These are phyloP conservation scores for Coracias cyanogaster DNA, from an alignment of 2,797 vertebrate species.

Conservation along the genomic window DNA sequence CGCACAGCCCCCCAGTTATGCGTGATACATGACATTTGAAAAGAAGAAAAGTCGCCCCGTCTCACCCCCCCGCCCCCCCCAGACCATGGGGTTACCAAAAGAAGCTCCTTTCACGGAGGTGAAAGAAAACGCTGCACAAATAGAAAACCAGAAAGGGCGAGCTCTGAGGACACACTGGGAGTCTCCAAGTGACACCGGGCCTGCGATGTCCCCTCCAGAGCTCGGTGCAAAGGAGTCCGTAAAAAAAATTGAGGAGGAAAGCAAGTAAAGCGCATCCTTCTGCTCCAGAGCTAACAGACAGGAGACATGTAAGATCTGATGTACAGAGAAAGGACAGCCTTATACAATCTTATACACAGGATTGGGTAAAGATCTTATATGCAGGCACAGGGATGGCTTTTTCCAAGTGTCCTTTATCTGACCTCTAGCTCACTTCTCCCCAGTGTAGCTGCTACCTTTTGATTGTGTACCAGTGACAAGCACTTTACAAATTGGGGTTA, in stretches of 20 bases:
- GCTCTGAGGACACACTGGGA: constrained; percentile 77
- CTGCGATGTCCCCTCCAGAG: constrained; percentile 79
- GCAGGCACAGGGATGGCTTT: constrained; percentile 70
- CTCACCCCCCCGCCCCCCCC: constrained; percentile 69
- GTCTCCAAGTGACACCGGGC: constrained; percentile 71
- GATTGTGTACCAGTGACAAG: constrained; percentile 94
- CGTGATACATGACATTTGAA: constrained; percentile 81
- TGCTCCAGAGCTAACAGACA: constrained; percentile 78
- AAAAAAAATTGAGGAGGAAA: constrained; percentile 77
- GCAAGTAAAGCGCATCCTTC: constrained; percentile 74
- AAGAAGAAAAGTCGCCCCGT: constrained; percentile 73
- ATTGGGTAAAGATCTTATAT: constrained; percentile 70
- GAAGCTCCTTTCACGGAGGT: constrained; percentile 79
- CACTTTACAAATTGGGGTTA: constrained; percentile 91
- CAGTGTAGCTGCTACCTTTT: constrained; percentile 82
- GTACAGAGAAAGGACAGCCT: constrained; percentile 80
- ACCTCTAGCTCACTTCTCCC: constrained; percentile 80
- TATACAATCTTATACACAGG: constrained; percentile 70
- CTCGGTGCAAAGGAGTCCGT: constrained; percentile 82
- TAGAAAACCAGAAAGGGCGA: constrained; percentile 81
- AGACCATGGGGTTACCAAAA: constrained; percentile 78
- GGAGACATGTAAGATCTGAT: constrained; percentile 82
- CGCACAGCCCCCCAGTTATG: constrained; percentile 83
- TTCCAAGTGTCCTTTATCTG: constrained; percentile 81
- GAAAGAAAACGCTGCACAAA: constrained; percentile 80